phyloP scores from a whole-genome alignment of 2,888 invertebrate genomes.

The Pristionchus exspectatus region DNA sequence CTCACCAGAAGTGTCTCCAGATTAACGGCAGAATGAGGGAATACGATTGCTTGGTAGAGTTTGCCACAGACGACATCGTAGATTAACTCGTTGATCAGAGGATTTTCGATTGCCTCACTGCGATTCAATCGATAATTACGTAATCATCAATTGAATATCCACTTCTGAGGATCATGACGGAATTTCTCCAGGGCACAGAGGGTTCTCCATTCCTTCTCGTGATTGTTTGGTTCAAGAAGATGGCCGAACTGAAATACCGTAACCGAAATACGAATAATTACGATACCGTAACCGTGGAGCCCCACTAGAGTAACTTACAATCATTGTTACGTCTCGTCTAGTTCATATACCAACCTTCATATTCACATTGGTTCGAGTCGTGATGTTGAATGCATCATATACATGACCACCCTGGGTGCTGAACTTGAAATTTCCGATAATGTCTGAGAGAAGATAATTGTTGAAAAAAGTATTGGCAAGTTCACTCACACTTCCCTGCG shows the following conservation, averaged over 20 bases:
- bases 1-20: neutral
- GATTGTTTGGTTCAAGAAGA: neutral
- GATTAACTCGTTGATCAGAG: neutral
- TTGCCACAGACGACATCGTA: neutral
- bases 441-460: neutral
- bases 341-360: neutral
- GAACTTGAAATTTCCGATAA: neutral
- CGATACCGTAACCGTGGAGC: too few species aligned
- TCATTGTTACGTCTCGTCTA: neutral
- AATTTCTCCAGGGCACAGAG: neutral
- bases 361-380: neutral
- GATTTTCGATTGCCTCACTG: neutral
- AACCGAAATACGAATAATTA: neutral
- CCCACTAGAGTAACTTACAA: neutral
- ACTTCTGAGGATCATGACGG: neutral
- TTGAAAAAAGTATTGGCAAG: neutral
- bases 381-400: neutral
- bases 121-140: neutral
- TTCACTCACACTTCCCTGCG: neutral
- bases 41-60: neutral
- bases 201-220: neutral
- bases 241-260: constrained; percentile 6
- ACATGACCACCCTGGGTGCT: neutral
- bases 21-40: neutral
- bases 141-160: neutral